Evolutionary conservation across 2,888 invertebrate genomes (phyloP).

Genomic region (Cephus runcator): DNA sequence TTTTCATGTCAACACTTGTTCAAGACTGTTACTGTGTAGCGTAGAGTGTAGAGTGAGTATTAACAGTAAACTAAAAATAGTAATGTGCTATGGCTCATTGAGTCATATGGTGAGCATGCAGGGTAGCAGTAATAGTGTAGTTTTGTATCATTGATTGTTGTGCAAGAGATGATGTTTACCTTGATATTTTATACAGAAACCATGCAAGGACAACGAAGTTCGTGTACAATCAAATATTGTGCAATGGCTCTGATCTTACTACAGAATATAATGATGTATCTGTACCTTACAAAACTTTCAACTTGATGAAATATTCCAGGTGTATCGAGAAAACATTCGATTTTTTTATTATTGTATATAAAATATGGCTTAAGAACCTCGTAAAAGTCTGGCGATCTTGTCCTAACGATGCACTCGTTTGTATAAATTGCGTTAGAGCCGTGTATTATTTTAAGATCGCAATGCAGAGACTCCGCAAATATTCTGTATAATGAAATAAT

Average conservation of each 20-base stretch:
- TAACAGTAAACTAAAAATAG: background rate
- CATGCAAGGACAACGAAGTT: background rate
- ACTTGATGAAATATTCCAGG: constrained; percentile 67
- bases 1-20: background rate
- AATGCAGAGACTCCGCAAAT: constrained; percentile 71
- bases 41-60: background rate
- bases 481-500: constrained; percentile 67
- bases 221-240: background rate
- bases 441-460: constrained; percentile 72
- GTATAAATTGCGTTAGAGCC: constrained; percentile 71
- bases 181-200: background rate
- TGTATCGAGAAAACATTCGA: constrained; percentile 67
- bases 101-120: background rate
- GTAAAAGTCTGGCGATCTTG: constrained; percentile 71
- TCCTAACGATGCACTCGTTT: constrained; percentile 72
- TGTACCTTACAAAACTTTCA: constrained; percentile 64
- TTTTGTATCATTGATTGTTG: background rate
- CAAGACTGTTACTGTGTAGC: background rate
- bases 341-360: constrained; percentile 68
- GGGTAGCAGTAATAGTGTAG: background rate
- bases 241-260: background rate
- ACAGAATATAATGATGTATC: background rate
- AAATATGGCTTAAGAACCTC: constrained; percentile 69
- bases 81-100: background rate
- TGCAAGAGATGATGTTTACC: background rate